Percentiles rank a stretch among this genome's conserved stretches.
Conservation (phyloP, 2,113 vertebrate genomes). For the Furnarius figulus region DNA sequence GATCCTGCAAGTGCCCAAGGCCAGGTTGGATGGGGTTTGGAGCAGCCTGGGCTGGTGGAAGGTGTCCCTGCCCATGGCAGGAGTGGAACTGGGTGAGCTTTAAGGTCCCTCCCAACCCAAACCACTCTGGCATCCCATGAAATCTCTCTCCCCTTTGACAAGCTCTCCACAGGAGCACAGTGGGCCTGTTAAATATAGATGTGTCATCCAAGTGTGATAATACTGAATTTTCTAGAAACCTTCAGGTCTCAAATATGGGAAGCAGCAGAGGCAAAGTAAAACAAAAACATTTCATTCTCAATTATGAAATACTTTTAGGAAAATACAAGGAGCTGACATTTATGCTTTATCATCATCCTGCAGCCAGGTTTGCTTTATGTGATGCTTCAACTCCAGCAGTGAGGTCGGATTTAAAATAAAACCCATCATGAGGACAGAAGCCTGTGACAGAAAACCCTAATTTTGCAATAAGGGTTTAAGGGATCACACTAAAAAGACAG, state of each 20-base stretch:
- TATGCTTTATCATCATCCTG: neutral
- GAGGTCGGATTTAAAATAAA: slow-evolving; percentile 52
- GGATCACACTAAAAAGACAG: neutral
- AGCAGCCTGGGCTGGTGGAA: neutral
- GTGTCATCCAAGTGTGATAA: neutral
- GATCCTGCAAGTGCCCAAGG: neutral
- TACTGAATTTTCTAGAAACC: neutral
- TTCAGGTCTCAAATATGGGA: neutral
- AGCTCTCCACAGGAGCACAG: neutral
- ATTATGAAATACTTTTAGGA: neutral
- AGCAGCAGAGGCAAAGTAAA: neutral
- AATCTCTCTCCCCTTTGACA: neutral
- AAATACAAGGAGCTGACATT: neutral
- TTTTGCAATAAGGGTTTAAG: neutral
- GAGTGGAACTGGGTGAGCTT: neutral
- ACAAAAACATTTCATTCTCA: neutral
- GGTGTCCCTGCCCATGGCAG: neutral
- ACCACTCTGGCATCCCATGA: neutral
- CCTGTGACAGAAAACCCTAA: neutral
- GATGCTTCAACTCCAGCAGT: neutral
- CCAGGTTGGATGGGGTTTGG: rapidly evolving
- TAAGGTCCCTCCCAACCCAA: neutral
- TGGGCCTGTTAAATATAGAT: neutral
- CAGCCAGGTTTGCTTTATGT: slow-evolving; percentile 30
- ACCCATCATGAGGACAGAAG: neutral